These are phyloP conservation scores for Ectobius pallidus DNA, from an alignment of 2,888 invertebrate genomes.

Conservation along the genomic window DNA sequence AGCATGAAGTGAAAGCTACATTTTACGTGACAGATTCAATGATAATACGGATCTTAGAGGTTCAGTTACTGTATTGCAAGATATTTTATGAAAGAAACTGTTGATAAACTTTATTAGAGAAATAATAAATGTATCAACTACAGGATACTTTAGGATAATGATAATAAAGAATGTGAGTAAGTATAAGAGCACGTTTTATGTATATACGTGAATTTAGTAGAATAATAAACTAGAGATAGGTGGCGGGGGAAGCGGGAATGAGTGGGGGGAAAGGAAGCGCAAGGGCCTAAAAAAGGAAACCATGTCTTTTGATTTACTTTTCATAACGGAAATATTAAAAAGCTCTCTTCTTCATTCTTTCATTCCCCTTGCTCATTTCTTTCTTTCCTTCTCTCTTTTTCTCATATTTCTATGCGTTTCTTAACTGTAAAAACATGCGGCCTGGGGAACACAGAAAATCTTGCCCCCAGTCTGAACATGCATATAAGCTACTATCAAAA, in stretches of 20 bases:
- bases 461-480: not conserved
- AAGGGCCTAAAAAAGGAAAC: constrained; percentile 29
- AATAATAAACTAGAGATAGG: constrained; percentile 11
- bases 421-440: constrained; percentile 1
- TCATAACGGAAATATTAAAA: constrained; percentile 31
- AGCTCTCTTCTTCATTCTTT: constrained; percentile 29
- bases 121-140: not conserved
- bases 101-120: no score
- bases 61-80: no score
- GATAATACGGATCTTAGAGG: no score
- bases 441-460: not conserved
- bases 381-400: constrained; percentile 5
- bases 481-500: not conserved
- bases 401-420: constrained; percentile 9
- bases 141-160: not conserved
- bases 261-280: constrained; percentile 7
- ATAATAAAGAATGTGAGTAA: not conserved
- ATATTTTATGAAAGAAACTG: no score
- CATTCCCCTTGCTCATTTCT: constrained; percentile 6
- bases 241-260: not conserved
- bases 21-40: no score
- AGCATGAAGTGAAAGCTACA: no score
- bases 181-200: not conserved
- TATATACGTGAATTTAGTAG: not conserved
- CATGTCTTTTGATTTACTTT: constrained; percentile 32